Evolutionary conservation across 2,888 invertebrate genomes (phyloP).

Genomic region (Idaea biselata): DNA sequence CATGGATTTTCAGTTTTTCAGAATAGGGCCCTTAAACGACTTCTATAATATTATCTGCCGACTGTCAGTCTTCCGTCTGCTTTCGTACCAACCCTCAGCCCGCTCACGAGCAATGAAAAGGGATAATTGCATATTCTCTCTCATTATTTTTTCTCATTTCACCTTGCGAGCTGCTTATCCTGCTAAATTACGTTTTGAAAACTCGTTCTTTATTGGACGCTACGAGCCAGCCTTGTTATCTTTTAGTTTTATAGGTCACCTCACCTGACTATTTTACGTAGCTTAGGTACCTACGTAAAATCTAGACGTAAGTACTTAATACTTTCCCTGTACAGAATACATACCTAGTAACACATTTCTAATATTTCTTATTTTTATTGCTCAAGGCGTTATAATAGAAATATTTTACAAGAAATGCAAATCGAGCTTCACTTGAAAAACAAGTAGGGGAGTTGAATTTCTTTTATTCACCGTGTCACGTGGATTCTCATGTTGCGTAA

Average conservation of each 20-base stretch:
- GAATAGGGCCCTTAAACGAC: too few relatives aligned
- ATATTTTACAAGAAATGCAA: too few relatives aligned
- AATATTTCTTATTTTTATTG: too few relatives aligned
- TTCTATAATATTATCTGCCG: neutral
- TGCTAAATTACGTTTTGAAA: constrained; percentile 50
- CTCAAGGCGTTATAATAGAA: too few relatives aligned
- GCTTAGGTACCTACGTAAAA: neutral
- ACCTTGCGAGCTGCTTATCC: constrained; percentile 48
- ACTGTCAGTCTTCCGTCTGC: constrained; percentile 14
- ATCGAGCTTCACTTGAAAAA: too few relatives aligned
- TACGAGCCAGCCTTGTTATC: constrained; percentile 22
- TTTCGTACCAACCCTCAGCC: constrained; percentile 22
- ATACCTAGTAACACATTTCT: too few relatives aligned
- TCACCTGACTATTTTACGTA: neutral
- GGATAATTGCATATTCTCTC: constrained; percentile 62
- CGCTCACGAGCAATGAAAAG: constrained; percentile 50
- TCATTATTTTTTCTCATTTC: constrained; percentile 61
- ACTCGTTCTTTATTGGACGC: constrained; percentile 32
- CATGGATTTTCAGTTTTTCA: too few relatives aligned
- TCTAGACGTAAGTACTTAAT: too few relatives aligned
- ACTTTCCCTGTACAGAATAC: too few relatives aligned
- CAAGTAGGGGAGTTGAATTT: too few relatives aligned
- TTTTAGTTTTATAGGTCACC: constrained; percentile 21
- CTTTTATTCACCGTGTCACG: too few relatives aligned
- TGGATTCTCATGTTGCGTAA: too few relatives aligned